Conservation (phyloP, 2,888 invertebrate species). For the Heliconius sara region DNA sequence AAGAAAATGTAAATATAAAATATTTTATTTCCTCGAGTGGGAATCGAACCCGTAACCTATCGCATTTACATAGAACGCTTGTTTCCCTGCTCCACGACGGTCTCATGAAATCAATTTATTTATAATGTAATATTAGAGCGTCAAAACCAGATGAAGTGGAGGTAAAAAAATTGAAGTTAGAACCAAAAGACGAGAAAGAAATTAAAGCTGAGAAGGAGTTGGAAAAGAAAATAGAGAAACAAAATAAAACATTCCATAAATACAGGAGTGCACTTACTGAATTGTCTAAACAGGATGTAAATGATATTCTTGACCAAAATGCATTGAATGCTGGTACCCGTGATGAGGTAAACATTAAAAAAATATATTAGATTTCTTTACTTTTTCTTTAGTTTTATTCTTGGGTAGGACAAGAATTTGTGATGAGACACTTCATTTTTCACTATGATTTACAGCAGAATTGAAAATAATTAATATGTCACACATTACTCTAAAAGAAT, state of each 20-base stretch:
- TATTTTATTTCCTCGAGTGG: no score
- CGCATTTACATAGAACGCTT: no score
- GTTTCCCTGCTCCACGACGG: no score
- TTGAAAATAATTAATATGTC: no score
- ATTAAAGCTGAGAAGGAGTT: slow-evolving; percentile 77
- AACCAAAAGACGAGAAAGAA: slow-evolving; percentile 83
- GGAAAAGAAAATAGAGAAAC: slow-evolving; percentile 86
- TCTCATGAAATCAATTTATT: no score
- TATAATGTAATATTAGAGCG: slow-evolving; percentile 52
- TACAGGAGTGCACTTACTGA: slow-evolving; percentile 65
- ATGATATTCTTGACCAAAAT: slow-evolving; percentile 88
- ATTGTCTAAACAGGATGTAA: slow-evolving; percentile 86
- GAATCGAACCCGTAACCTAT: no score
- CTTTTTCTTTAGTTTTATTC: background rate
- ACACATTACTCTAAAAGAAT: no score
- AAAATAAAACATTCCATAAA: slow-evolving; percentile 85
- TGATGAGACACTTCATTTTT: background rate
- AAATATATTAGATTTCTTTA: background rate
- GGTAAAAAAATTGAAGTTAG: slow-evolving; percentile 88
- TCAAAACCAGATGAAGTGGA: slow-evolving; percentile 82
- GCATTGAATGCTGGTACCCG: slow-evolving; percentile 86
- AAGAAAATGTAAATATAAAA: no score
- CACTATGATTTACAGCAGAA: background rate
- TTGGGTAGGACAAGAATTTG: background rate
- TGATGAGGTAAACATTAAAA: slow-evolving; percentile 83